Conservation (phyloP, 2,888 invertebrate genomes). For the Xiphydria camelus region DNA sequence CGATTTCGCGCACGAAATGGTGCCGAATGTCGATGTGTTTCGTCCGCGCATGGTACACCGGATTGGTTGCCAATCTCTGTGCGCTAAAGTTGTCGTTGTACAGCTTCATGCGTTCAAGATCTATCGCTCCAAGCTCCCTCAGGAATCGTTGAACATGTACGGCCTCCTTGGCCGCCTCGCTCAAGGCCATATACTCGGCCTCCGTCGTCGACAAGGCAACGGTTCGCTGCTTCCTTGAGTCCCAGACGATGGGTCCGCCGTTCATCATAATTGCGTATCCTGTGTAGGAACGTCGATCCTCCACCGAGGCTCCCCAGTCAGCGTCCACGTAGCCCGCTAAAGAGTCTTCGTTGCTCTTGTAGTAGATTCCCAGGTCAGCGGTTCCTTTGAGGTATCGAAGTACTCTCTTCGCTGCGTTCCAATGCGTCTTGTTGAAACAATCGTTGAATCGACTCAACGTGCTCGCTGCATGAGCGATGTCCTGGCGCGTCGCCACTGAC, state of each 20-base stretch:
- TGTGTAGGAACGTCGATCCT: conserved; percentile 31
- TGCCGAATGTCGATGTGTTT: no score
- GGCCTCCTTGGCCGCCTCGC: conserved; percentile 31
- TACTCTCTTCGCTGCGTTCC: conserved; percentile 17
- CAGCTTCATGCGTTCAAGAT: no score
- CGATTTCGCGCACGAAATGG: no score
- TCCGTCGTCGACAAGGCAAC: conserved; percentile 39
- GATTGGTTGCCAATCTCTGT: no score
- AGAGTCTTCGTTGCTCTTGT: not conserved
- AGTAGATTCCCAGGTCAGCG: conserved; percentile 3
- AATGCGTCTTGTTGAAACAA: conserved; percentile 12
- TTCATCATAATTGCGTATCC: conserved; percentile 32
- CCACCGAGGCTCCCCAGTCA: conserved; percentile 24
- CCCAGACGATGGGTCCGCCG: conserved; percentile 37
- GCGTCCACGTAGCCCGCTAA: conserved; percentile 9
- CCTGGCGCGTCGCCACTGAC: conserved; percentile 15
- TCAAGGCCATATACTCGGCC: conserved; percentile 38
- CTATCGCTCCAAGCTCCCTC: no score
- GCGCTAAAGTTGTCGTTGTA: no score
- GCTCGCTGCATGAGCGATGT: conserved; percentile 16
- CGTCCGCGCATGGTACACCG: no score
- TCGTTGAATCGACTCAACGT: conserved; percentile 14
- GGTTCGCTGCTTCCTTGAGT: conserved; percentile 28
- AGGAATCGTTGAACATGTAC: no score
- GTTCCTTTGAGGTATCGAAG: conserved; percentile 20